Evolutionary conservation across 2,797 vertebrate genomes (phyloP).

Genomic region (Denticeps clupeoides): DNA sequence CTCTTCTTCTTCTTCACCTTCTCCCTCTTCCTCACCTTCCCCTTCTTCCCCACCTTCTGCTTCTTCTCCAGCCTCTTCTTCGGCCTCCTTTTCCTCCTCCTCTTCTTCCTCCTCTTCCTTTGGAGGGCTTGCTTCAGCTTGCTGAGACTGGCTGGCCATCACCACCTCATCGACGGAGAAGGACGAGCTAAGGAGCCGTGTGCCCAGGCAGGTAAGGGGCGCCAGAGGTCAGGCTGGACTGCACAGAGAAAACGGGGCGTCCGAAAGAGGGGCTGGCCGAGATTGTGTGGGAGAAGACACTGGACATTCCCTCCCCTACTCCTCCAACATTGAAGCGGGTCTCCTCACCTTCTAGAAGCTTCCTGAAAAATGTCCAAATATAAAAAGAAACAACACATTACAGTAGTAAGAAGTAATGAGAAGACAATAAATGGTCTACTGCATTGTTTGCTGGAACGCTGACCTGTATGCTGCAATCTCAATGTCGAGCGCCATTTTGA

Average conservation of each 20-base stretch:
- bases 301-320: constrained; percentile 36
- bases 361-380: constrained; percentile 74
- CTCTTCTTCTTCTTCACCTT: constrained; percentile 7
- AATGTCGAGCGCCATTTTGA: constrained; percentile 95
- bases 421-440: too few relatives aligned
- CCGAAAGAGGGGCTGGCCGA: constrained; percentile 53
- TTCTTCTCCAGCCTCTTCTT: constrained; percentile 36
- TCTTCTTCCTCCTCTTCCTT: constrained; percentile 61
- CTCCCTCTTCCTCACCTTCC: constrained; percentile 29
- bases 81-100: constrained; percentile 40
- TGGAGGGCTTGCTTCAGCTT: constrained; percentile 61
- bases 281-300: constrained; percentile 41
- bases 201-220: constrained; percentile 46
- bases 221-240: constrained; percentile 60
- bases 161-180: constrained; percentile 69
- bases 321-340: constrained; percentile 69
- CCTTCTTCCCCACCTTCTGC: constrained; percentile 28
- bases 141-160: constrained; percentile 62
- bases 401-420: constrained; percentile 9
- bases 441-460: neutral
- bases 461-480: constrained; percentile 95
- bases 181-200: constrained; percentile 44
- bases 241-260: constrained; percentile 59
- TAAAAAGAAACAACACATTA: too few relatives aligned
- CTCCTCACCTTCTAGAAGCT: constrained; percentile 89